phyloP scores from a whole-genome alignment of 2,113 vertebrate species.

The Actenoides lindsayi region DNA sequence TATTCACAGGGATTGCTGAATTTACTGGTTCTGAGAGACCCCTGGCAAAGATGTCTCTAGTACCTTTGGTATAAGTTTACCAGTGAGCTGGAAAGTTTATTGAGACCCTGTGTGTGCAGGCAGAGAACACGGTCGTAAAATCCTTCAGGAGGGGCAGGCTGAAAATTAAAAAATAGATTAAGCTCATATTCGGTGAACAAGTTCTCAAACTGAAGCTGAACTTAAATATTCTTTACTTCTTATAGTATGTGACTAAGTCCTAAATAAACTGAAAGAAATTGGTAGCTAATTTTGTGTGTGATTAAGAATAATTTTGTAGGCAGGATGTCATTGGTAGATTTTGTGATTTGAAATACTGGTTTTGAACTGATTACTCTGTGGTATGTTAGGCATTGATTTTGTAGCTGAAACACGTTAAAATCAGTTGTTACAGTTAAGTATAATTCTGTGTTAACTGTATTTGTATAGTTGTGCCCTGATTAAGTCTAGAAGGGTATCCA shows the following conservation, averaged over 20 bases:
- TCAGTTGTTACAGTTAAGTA: neutral
- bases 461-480: neutral
- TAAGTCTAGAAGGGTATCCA: neutral
- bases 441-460: neutral
- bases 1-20: neutral
- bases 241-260: neutral
- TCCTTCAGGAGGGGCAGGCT: neutral
- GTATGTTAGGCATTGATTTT: neutral
- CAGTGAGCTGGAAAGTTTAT: neutral
- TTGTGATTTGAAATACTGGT: neutral
- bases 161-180: neutral
- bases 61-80: neutral
- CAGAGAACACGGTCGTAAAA: slow-evolving; percentile 22
- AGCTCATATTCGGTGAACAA: neutral
- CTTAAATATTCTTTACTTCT: neutral
- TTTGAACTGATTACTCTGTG: neutral
- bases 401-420: neutral
- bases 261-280: neutral
- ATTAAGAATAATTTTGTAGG: neutral
- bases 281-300: neutral
- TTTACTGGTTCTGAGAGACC: neutral
- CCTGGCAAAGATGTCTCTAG: neutral
- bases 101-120: slow-evolving; percentile 9
- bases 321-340: neutral
- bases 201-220: neutral